Evolutionary conservation across 2,797 vertebrate genomes (phyloP), one percentile per base, ranked within the genome.

Genomic region (Microctenopoma lineatum): DNA sequence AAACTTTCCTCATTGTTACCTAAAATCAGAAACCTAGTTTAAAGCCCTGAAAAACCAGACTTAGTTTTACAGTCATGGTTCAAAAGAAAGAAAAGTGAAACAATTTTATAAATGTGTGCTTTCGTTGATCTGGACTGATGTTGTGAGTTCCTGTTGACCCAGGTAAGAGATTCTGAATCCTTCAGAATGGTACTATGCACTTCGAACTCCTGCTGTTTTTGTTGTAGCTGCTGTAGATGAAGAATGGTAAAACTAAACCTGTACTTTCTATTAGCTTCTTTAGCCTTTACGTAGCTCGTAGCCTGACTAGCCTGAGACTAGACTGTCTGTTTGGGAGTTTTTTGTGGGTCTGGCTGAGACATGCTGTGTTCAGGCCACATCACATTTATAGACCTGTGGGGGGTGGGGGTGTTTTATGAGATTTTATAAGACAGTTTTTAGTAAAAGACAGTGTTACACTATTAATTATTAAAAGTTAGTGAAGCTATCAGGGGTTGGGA

Each of bases 201-300:
- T 21, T 5, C 55, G 42, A 11, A 41, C 13, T 50, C 34, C 12
- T 14, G 3, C 57, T 62, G 51, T 51, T 44, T 46, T 53, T 46
- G 47, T 38, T 41, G 21, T 54, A 53, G 59, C 56, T 26, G 11
- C 42, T 50, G 26, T 61, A 60, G n/a, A 15, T 3, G 3, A 4
- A 32, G 57, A 13, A 4, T 10, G 21, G 13, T 36, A 10, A 27
- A 53, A n/a, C 1, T 42, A 14, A 52, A 26, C 45, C 12, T 68
- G 63, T 59, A 76, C 66, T 55, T 76, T 62, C 55, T 71, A 18
- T 70, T 60, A 48, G 45, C 61, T 60, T 55, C 58, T 75, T 42
- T 67, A 55, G 54, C 53, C 18, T 67, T 60, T 44, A 4, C 50
- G 65, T 16, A 52, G 38, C 78, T 68, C 73, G 61, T 59, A 70